phyloP scores from a whole-genome alignment of 2,797 vertebrate species.

The Antennarius maculatus region DNA sequence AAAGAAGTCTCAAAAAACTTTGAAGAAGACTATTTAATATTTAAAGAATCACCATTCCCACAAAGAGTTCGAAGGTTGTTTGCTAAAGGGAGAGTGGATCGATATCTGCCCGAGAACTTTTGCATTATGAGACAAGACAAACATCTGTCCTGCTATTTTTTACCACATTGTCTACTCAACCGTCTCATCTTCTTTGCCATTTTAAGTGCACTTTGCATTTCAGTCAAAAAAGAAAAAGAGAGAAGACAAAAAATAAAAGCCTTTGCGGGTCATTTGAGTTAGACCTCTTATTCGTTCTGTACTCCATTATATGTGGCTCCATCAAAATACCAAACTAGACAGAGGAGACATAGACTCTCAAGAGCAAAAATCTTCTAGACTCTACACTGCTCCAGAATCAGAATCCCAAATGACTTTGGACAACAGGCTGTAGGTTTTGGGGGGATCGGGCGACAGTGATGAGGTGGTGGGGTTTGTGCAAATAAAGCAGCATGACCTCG shows the following conservation, averaged over 20 bases:
- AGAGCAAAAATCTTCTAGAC: not conserved
- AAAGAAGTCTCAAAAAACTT: not conserved
- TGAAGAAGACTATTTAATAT: constrained; percentile 5
- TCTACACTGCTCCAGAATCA: not conserved
- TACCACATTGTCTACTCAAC: constrained; percentile 4
- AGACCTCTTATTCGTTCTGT: constrained; percentile 4
- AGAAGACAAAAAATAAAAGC: constrained; percentile 1
- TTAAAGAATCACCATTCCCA: not conserved
- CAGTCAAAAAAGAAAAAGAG: not conserved
- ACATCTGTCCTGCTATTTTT: not conserved
- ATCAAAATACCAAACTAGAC: constrained; percentile 28
- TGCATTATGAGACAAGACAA: constrained; percentile 1
- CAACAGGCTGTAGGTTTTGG: constrained; percentile 13
- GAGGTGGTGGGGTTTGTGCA: constrained; percentile 7
- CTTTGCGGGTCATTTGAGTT: constrained; percentile 31
- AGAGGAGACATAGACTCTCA: not conserved
- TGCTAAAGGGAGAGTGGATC: not conserved
- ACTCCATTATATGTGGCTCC: constrained; percentile 6
- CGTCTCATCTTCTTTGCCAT: constrained; percentile 6
- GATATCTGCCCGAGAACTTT: not conserved
- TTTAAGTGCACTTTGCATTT: constrained; percentile 44
- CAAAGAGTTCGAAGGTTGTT: not conserved
- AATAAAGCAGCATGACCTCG: constrained; percentile 36
- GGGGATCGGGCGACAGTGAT: constrained; percentile 22
- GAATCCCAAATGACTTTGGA: constrained; percentile 2